phyloP scores from a whole-genome alignment of 37 sponge, comb jelly and placozoan genomes.

The Halichondria panicea region DNA sequence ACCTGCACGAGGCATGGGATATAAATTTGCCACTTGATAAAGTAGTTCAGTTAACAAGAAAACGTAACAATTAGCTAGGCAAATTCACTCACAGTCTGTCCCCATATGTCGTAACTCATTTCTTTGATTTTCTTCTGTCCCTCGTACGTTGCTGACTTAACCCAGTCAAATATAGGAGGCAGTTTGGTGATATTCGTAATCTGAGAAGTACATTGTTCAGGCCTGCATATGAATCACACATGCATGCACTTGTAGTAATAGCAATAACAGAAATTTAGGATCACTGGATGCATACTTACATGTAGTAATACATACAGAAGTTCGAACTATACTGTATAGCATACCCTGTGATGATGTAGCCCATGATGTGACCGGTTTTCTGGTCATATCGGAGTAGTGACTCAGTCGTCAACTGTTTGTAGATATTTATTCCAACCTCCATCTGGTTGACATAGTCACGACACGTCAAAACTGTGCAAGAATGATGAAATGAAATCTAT shows the following conservation, averaged over 20 bases:
- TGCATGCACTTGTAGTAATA: too few relatives aligned
- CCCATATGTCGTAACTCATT: constrained; percentile 8
- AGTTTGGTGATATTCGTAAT: background rate
- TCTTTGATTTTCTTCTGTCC: constrained; percentile 7
- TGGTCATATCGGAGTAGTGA: constrained; percentile 4
- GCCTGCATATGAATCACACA: background rate
- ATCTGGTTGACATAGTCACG: background rate
- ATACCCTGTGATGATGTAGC: background rate
- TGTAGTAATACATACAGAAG: background rate
- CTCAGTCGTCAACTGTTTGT: background rate
- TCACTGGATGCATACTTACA: too few relatives aligned
- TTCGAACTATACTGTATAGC: background rate
- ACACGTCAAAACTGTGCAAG: background rate
- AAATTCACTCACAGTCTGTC: constrained; percentile 1
- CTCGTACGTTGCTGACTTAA: constrained; percentile 15
- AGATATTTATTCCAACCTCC: background rate
- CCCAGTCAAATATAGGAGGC: constrained; percentile 30
- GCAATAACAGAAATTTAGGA: too few relatives aligned
- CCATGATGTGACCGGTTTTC: background rate
- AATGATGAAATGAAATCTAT: too few relatives aligned
- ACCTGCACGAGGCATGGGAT: too few relatives aligned
- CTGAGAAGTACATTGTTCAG: background rate
- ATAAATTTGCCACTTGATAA: too few relatives aligned
- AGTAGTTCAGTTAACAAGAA: too few relatives aligned
- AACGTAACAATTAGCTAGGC: background rate